Conservation (phyloP, 2,888 invertebrate species). For the Rhagium mordax region DNA sequence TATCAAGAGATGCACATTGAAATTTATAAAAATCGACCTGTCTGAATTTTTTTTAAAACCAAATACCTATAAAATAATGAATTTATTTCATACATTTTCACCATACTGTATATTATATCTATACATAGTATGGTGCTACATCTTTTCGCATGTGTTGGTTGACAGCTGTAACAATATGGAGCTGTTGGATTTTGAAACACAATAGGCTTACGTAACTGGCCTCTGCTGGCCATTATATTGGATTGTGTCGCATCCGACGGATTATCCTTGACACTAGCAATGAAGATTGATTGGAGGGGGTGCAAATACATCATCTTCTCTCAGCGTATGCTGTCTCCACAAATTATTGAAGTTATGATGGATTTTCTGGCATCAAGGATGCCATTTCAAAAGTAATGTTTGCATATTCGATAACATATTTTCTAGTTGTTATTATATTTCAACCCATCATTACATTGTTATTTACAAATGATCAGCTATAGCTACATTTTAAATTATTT, state of each 20-base stretch:
- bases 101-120: conserved; percentile 25
- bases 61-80: no score
- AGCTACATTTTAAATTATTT: no score
- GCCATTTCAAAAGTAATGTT: conserved; percentile 35
- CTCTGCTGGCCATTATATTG: conserved; percentile 64
- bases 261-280: conserved; percentile 63
- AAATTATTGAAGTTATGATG: conserved; percentile 67
- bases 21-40: no score
- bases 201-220: conserved; percentile 61
- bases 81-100: no score
- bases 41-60: no score
- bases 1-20: no score
- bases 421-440: not conserved
- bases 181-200: conserved; percentile 50
- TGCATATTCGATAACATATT: conserved; percentile 19
- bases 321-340: conserved; percentile 65
- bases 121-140: not conserved
- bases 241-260: conserved; percentile 64
- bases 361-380: conserved; percentile 54
- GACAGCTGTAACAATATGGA: conserved; percentile 65
- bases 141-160: conserved; percentile 40
- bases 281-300: conserved; percentile 66
- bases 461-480: no score
- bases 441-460: no score
- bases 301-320: conserved; percentile 66